phyloP scores from a whole-genome alignment of 2,888 invertebrate genomes.

The Labia minor region DNA sequence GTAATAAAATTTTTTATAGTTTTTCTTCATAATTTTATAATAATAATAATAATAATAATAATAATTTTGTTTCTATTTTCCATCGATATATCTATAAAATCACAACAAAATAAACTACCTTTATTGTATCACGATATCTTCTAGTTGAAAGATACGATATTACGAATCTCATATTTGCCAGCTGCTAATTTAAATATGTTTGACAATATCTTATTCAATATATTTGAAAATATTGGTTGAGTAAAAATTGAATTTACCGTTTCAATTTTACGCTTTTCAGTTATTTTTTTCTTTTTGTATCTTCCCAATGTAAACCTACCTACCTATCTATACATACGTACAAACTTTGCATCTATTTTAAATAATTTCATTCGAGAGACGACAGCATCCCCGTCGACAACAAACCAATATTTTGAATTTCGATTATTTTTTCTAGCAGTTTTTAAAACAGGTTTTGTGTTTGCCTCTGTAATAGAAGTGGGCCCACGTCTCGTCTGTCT shows the following conservation, averaged over 20 bases:
- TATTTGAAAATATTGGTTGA: conserved; percentile 3
- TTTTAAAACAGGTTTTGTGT: conserved; percentile 7
- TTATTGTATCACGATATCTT: no score
- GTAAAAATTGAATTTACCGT: not conserved
- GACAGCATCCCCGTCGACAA: not conserved
- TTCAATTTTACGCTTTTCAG: conserved; percentile 4
- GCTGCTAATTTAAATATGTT: not conserved
- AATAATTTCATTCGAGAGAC: not conserved
- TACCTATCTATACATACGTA: no score
- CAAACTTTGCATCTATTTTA: not conserved
- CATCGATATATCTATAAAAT: no score
- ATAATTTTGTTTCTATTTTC: no score
- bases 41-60: no score
- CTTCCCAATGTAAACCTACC: not conserved
- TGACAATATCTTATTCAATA: not conserved
- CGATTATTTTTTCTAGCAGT: conserved; percentile 7
- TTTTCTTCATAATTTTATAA: no score
- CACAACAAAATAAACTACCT: no score
- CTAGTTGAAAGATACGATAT: no score
- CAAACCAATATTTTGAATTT: conserved; percentile 7
- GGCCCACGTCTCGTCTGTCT: not conserved
- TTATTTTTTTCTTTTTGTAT: not conserved
- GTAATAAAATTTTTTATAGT: no score
- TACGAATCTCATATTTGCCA: not conserved
- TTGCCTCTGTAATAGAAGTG: not conserved